These are phyloP conservation scores for Brachionus sp. DNA, from an alignment of 1,140 invertebrate species.

Conservation along the genomic window DNA sequence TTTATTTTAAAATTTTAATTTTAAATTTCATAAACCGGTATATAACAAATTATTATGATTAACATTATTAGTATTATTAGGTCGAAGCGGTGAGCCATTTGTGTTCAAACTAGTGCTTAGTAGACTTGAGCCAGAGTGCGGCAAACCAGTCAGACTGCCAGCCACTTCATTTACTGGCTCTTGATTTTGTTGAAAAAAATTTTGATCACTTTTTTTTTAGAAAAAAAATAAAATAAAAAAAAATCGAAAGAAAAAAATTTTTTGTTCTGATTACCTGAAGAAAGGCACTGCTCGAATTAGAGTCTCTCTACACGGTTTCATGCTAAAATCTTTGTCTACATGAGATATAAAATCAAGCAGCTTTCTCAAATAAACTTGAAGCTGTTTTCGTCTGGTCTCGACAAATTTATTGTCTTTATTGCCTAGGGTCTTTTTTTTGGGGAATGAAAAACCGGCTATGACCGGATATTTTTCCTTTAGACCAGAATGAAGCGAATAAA, in stretches of 20 bases:
- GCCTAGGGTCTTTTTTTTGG: constrained; percentile 84
- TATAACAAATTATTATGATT: constrained; percentile 34
- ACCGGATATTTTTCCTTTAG: constrained; percentile 76
- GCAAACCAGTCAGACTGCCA: background rate
- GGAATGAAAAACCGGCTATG: constrained; percentile 77
- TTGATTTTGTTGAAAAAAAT: background rate
- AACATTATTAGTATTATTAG: background rate
- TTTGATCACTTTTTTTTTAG: background rate
- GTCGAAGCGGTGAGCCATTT: constrained; percentile 3
- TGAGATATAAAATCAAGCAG: background rate
- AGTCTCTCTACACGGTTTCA: constrained; percentile 39
- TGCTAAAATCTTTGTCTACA: background rate
- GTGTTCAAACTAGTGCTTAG: background rate
- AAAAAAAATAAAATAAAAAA: no score
- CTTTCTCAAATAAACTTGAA: constrained; percentile 27
- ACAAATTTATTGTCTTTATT: constrained; percentile 69
- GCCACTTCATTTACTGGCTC: background rate
- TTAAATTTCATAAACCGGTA: constrained; percentile 16
- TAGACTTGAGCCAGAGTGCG: background rate
- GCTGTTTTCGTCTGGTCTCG: background rate
- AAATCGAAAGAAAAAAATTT: no score
- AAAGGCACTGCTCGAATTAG: constrained; percentile 25
- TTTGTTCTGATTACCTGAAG: no score
- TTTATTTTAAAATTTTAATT: background rate
- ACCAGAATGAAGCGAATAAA: constrained; percentile 74